phyloP scores from a whole-genome alignment of 2,888 invertebrate species.

The Chydorus sphaericus region DNA sequence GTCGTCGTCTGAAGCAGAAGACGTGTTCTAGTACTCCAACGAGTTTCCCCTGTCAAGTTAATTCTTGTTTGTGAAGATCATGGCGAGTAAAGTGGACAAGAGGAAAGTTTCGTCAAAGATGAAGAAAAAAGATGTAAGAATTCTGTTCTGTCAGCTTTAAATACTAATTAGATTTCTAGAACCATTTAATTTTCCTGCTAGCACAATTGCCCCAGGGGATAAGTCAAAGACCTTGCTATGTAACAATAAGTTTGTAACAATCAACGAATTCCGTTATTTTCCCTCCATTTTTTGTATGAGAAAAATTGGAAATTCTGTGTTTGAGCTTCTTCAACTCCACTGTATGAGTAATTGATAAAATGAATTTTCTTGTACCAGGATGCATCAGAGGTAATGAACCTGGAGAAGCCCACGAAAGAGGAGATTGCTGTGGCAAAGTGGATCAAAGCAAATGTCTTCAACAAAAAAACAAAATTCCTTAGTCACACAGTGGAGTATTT shows the following conservation, averaged over 20 bases:
- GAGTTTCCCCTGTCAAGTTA: too few relatives aligned
- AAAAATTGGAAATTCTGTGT: not conserved
- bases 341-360: not conserved
- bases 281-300: not conserved
- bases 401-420: slow-evolving; percentile 69
- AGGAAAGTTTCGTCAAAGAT: not conserved
- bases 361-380: slow-evolving; percentile 27
- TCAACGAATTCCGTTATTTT: too few relatives aligned
- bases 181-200: too few relatives aligned
- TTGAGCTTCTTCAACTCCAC: not conserved
- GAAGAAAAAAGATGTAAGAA: slow-evolving; percentile 1
- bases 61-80: too few relatives aligned
- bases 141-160: too few relatives aligned
- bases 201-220: not conserved
- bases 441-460: slow-evolving; percentile 82
- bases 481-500: slow-evolving; percentile 96
- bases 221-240: slow-evolving; percentile 1
- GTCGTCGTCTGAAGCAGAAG: too few relatives aligned
- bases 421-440: slow-evolving; percentile 89
- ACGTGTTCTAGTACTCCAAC: too few relatives aligned
- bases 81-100: not conserved
- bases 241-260: too few relatives aligned
- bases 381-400: slow-evolving; percentile 34
- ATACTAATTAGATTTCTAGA: too few relatives aligned
- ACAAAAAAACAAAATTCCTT: slow-evolving; percentile 88